Conservation (phyloP, 2,888 invertebrate species). For the Monoplex corrugatus region DNA sequence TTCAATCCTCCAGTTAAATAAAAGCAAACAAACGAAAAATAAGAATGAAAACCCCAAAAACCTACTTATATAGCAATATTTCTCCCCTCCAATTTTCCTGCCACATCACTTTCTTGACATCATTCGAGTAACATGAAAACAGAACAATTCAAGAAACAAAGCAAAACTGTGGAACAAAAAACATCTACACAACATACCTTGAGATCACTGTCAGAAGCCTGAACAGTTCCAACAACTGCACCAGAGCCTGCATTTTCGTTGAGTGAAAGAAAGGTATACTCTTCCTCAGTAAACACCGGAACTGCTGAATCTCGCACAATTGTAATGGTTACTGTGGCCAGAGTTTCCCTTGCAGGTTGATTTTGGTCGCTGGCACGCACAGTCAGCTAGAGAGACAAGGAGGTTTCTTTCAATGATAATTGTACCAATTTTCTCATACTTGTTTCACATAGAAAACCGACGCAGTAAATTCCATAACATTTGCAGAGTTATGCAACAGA, state of each 20-base stretch:
- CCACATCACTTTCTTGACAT: too few relatives aligned
- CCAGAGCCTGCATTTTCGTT: constrained; percentile 67
- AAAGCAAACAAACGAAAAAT: too few relatives aligned
- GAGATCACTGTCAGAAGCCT: constrained; percentile 72
- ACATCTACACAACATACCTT: constrained; percentile 53
- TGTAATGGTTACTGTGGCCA: constrained; percentile 62
- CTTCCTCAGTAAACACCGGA: constrained; percentile 63
- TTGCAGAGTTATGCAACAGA: too few relatives aligned
- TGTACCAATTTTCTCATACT: too few relatives aligned
- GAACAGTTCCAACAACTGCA: constrained; percentile 61
- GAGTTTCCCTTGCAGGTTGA: constrained; percentile 57
- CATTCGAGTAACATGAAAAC: not conserved
- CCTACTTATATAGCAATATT: too few relatives aligned
- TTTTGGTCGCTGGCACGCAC: constrained; percentile 72
- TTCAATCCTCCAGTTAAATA: too few relatives aligned
- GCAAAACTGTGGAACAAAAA: not conserved
- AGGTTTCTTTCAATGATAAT: too few relatives aligned
- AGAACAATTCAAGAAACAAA: not conserved
- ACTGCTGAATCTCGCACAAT: constrained; percentile 62
- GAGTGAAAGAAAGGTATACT: constrained; percentile 63
- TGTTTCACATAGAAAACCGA: too few relatives aligned
- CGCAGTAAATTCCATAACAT: too few relatives aligned
- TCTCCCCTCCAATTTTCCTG: too few relatives aligned
- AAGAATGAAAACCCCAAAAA: too few relatives aligned
- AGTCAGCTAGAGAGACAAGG: constrained; percentile 62